Base-by-base conservation (phyloP, 2,113 vertebrate genomes). In the Myrmecobius fasciatus region DNA sequence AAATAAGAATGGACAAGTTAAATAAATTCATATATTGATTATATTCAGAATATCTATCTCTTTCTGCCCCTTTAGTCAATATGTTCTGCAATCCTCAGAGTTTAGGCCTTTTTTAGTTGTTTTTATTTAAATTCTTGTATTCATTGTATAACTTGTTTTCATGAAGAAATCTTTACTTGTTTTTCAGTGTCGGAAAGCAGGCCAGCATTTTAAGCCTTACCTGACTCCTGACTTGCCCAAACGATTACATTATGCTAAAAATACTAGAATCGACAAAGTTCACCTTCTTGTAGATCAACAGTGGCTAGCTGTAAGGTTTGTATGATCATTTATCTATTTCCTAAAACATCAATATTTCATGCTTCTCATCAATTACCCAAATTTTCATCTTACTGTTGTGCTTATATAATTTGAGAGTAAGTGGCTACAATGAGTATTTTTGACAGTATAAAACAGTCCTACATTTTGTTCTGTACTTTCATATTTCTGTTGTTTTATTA, bases 191-290 rank as follows among this genome's bases (percentile, higher is more conserved):
- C 98, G 91, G 97, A 99, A 96, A 54, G 52, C 96, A 0, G 98
- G 99, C 92, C 99, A 99, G 98, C 98, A 99, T 89, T 99, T 99
- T 98, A 99, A 98, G 96, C 99, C 99, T 0, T 99, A 99, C 97
- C 98, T 99, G 97, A 99, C 99, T 31, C 99, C 99, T 89, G 96
- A 99, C 96, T 98, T 99, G 92, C 99, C 99, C 0, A 99, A 99
- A 96, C 98, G 99, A 94, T 97, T 99, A 48, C 99, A 99, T 97
- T 99, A 99, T 53, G 99, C 99, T 24, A 99, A 99, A 89, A 99
- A 99, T 96, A n/a, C 98, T 25, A 99, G 99, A 52, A 99, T 99
- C 47, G 99, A 99, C 98, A 98, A 99, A 96, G 99, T 97, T 93
- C 99, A 99, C 96, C 99, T 99, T 24, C 97, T 99, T 96, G 99